Evolutionary conservation across 2,113 vertebrate species (phyloP).

Genomic region (Ctenodactylus gundi): DNA sequence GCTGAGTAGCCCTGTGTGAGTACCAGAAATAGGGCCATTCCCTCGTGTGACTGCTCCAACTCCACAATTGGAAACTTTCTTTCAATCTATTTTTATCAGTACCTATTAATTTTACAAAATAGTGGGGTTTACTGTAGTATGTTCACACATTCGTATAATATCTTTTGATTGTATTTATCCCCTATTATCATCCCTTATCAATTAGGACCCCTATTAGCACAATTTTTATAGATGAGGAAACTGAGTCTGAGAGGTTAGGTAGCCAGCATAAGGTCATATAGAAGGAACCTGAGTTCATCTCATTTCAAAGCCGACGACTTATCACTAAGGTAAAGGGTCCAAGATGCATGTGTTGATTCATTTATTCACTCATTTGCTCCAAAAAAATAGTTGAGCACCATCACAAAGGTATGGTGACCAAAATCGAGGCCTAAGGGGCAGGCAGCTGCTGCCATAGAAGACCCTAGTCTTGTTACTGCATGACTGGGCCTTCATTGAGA

Average conservation of each 20-base stretch:
- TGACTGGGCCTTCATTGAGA: background rate
- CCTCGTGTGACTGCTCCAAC: background rate
- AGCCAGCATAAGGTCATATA: background rate
- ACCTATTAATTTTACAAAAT: background rate
- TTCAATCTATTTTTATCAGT: background rate
- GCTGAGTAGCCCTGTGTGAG: background rate
- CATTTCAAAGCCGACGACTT: background rate
- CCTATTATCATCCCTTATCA: background rate
- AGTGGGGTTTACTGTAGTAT: too few species aligned
- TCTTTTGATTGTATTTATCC: background rate
- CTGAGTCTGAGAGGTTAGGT: background rate
- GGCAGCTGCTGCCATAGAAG: background rate
- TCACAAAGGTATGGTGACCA: background rate
- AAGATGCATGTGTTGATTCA: fast-evolving
- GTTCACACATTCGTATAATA: background rate
- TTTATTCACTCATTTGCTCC: background rate
- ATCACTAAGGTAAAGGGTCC: background rate
- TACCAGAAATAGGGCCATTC: background rate
- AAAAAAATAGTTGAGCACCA: background rate
- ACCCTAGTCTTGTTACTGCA: fast-evolving
- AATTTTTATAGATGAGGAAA: background rate
- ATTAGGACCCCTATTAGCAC: background rate
- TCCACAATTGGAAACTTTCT: background rate
- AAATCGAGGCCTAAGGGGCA: background rate
- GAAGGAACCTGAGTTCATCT: background rate